Conservation (phyloP, 1,140 invertebrate species). For the Drosophila ercepeae region DNA sequence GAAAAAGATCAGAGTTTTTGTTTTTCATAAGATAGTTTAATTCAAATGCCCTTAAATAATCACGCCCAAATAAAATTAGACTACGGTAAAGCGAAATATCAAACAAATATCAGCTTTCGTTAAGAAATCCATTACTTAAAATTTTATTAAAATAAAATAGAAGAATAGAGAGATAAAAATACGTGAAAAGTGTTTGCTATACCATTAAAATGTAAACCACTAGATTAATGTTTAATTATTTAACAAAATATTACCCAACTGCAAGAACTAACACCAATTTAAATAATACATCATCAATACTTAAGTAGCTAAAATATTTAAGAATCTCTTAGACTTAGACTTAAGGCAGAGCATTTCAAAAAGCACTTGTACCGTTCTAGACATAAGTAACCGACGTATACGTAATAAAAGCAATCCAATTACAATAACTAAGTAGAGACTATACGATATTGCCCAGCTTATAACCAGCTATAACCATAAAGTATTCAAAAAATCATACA, state of each 20-base stretch:
- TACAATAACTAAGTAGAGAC: conserved; percentile 24
- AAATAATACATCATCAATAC: neutral
- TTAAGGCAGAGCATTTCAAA: conserved; percentile 76
- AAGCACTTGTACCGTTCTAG: conserved; percentile 70
- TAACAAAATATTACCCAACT: conserved; percentile 19
- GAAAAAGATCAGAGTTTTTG: conserved; percentile 25
- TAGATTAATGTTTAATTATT: neutral
- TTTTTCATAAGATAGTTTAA: conserved; percentile 44
- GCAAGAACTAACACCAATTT: conserved; percentile 63
- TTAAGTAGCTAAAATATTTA: conserved; percentile 2
- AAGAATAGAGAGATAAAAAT: conserved; percentile 13
- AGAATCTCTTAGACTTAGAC: conserved; percentile 36
- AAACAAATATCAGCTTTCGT: conserved; percentile 31
- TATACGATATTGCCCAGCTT: neutral
- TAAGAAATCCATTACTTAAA: conserved; percentile 47
- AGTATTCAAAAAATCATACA: neutral
- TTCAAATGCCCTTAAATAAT: conserved; percentile 60
- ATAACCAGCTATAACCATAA: too few relatives aligned
- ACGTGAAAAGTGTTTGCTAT: conserved; percentile 73
- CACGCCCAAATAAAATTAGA: conserved; percentile 55
- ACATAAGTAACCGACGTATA: conserved; percentile 45
- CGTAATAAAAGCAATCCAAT: conserved; percentile 36
- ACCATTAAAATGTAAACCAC: conserved; percentile 30
- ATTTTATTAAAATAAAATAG: conserved; percentile 13
- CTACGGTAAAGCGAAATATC: conserved; percentile 25